Conservation (phyloP, 2,797 vertebrate species). For the Xiphophorus birchmanni region DNA sequence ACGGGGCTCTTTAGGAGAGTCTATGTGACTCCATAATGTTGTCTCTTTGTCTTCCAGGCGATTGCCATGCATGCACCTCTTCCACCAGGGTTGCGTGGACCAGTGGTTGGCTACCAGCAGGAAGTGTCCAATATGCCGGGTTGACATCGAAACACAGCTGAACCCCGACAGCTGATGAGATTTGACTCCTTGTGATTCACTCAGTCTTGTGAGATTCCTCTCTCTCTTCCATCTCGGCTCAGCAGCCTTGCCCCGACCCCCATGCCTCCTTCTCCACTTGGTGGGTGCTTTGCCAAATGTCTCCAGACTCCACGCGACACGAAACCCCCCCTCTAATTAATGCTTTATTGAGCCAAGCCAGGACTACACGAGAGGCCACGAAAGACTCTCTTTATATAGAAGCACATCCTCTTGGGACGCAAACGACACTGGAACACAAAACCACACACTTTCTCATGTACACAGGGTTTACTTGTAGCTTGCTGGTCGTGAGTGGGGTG, state of each 20-base stretch:
- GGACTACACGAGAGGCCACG: conserved; percentile 70
- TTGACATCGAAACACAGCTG: conserved; percentile 99
- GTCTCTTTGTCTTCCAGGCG: conserved; percentile 80
- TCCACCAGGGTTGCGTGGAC: conserved; percentile 78
- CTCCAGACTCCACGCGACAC: conserved; percentile 75
- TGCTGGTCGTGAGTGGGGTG: conserved; percentile 76
- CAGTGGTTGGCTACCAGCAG: conserved; percentile 91
- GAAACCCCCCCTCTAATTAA: conserved; percentile 71
- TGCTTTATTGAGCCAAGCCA: conserved; percentile 83
- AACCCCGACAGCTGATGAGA: conserved; percentile 94
- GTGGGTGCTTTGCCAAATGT: conserved; percentile 85
- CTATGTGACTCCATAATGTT: conserved; percentile 26
- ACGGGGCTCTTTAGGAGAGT: background rate
- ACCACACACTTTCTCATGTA: conserved; percentile 63
- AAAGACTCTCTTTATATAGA: conserved; percentile 66
- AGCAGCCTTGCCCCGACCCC: conserved; percentile 19
- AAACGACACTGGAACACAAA: conserved; percentile 60
- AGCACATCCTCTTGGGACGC: conserved; percentile 75
- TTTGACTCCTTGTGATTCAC: conserved; percentile 36
- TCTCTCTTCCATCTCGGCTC: conserved; percentile 61
- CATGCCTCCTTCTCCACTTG: conserved; percentile 11
- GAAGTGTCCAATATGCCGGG: conserved; percentile 99
- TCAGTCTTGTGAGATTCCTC: conserved; percentile 56
- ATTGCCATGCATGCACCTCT: conserved; percentile 96
- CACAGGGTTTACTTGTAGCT: conserved; percentile 81